Evolutionary conservation across 2,888 invertebrate genomes (phyloP), one percentile per base, ranked within the genome.

Genomic region (Corbicula japonica): DNA sequence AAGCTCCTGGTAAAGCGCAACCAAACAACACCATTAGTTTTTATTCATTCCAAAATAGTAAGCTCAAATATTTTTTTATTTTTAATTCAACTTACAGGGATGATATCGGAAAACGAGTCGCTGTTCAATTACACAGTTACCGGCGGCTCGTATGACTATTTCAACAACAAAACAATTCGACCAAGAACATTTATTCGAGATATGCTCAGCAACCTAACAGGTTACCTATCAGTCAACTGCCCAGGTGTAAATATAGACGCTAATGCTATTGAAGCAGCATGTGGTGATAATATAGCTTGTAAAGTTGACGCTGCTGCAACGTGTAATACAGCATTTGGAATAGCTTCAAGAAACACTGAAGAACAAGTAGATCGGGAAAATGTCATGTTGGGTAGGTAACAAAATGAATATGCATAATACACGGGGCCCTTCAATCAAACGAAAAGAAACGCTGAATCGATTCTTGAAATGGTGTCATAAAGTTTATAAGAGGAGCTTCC

Each of bases 41-140:
- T n/a, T n/a, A n/a, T n/a, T n/a, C n/a, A n/a, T n/a, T n/a, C n/a
- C n/a, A n/a, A n/a, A n/a, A n/a, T n/a, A n/a, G n/a, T n/a, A n/a
- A n/a, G n/a, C n/a, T n/a, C n/a, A n/a, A n/a, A n/a, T n/a, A n/a
- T n/a, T n/a, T n/a, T n/a, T n/a, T n/a, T n/a, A n/a, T 28, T 10
- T 56, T 23, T 56, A 12, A 15, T 56, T 26, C 10, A 12, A 8
- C 10, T 21, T 28, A 15, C 26, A 69, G 56, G 58, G 69, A 69
- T 23, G 41, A 34, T 69, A 3, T 26, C 3, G 1, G 38, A 52
- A 2, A 70, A 21, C 23, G 21, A 44, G 2, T 70, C 70, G 5
- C 44, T 70, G 18, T 70, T 70, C 50, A 70, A 60, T 35, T 70
- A 70, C 41, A 50, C 48, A 2, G 26, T 60, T 46, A 46, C n/a